Percentiles rank a stretch among this genome's conserved stretches.
Evolutionary conservation across 2,113 vertebrate genomes (phyloP).

Genomic region (Ptilonorhynchus violaceus): DNA sequence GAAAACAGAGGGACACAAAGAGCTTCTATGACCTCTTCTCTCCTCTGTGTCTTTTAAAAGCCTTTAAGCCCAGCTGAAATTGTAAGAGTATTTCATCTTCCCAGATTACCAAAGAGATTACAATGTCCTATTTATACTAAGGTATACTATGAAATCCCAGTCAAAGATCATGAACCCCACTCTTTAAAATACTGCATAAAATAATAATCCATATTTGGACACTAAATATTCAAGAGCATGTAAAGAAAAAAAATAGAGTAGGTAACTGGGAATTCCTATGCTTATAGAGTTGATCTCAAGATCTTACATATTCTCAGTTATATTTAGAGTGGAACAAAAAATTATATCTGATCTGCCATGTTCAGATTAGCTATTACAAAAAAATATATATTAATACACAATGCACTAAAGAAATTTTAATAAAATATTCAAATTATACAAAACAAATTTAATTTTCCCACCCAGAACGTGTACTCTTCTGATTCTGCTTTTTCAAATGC

Average conservation of each 20-base stretch:
- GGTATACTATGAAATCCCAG: background rate
- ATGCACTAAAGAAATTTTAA: background rate
- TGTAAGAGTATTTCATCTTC: background rate
- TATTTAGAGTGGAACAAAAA: background rate
- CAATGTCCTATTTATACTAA: background rate
- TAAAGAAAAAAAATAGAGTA: background rate
- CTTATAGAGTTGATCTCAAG: background rate
- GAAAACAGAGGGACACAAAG: background rate
- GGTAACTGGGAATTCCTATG: background rate
- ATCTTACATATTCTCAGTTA: background rate
- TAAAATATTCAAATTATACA: background rate
- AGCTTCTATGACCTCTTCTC: background rate
- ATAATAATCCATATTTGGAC: background rate
- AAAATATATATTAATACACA: background rate
- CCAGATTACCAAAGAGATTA: constrained; percentile 24
- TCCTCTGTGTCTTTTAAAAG: background rate
- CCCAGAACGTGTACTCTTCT: accelerated
- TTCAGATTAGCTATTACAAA: background rate
- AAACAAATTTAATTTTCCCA: background rate
- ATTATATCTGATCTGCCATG: background rate
- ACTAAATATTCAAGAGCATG: background rate
- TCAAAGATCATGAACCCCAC: background rate
- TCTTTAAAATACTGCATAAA: background rate
- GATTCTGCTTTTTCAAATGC: background rate
- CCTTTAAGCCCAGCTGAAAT: constrained; percentile 13